Conservation (phyloP, 2,888 invertebrate species). For the Cosmia trapezina region DNA sequence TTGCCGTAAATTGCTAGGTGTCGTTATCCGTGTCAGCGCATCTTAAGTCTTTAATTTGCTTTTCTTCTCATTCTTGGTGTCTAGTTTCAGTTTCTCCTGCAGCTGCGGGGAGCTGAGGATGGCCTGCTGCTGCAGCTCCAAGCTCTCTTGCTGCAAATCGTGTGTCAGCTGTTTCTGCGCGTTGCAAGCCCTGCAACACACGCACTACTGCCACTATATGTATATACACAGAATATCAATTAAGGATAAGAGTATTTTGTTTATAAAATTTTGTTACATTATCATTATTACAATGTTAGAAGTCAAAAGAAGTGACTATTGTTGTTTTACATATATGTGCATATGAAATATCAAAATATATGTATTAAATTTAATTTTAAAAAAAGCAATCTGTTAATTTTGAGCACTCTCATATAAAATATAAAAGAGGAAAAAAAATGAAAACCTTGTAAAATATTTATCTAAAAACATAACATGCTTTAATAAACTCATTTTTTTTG, state of each 20-base stretch:
- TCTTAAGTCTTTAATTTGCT: conserved; percentile 49
- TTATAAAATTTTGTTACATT: conserved; percentile 74
- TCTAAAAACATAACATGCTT: conserved; percentile 73
- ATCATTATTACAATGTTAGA: conserved; percentile 80
- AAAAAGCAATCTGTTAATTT: conserved; percentile 68
- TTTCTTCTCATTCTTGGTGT: conserved; percentile 60
- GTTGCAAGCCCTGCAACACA: conserved; percentile 80
- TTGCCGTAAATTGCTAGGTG: neutral
- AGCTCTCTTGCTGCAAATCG: conserved; percentile 85
- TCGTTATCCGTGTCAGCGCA: neutral
- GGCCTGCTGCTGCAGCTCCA: conserved; percentile 86
- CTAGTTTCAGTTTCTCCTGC: conserved; percentile 81
- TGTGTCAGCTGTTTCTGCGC: conserved; percentile 84
- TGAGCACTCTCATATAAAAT: conserved; percentile 63
- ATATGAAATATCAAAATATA: conserved; percentile 59
- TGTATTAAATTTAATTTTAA: conserved; percentile 65
- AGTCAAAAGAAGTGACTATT: conserved; percentile 79
- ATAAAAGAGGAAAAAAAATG: conserved; percentile 57
- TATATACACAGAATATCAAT: conserved; percentile 66
- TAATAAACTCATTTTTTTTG: conserved; percentile 75
- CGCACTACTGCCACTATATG: conserved; percentile 64
- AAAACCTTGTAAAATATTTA: conserved; percentile 62
- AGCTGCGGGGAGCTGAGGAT: conserved; percentile 83
- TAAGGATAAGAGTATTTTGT: conserved; percentile 71
- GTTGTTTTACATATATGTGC: conserved; percentile 74